Evolutionary conservation across 2,888 invertebrate species (phyloP), one percentile per base, ranked within the genome.

Genomic region (Endomychus coccineus): DNA sequence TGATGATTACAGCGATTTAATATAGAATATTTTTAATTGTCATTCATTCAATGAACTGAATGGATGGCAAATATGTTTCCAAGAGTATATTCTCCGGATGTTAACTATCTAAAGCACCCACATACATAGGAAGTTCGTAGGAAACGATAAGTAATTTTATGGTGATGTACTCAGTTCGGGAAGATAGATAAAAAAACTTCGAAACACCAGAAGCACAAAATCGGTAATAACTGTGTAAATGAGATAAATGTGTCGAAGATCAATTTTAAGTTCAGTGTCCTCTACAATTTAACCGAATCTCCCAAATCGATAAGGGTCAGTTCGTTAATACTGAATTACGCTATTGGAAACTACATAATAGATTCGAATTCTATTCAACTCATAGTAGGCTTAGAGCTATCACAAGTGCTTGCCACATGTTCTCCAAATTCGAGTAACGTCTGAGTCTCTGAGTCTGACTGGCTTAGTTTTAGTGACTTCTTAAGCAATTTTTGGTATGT

Each of bases 161-260:
- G 21, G n/a, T 19, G n/a, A 7, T 7, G 6, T 19, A 7, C 21
- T 7, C 21, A 7, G 6, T 6, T 7, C 6, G n/a, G 21, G n/a
- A n/a, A 19, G 6, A 19, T 7, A 19, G 6, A 19, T 7, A 19
- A 19, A 19, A 19, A 7, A 19, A 19, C 22, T 36, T 10, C 13
- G 32, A 33, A 28, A 25, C 23, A 38, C 28, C 22, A 16, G 33
- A 34, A 38, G 38, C 31, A 14, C 9, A 32, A 17, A 25, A 37
- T 19, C 27, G 33, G 34, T 38, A 28, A 29, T 28, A 27, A 33
- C 21, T 16, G n/a, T 28, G 38, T 34, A 19, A 24, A 17, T 15
- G 21, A 23, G 54, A 54, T 55, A 54, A 52, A 43, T 47, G 51
- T 52, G 54, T 53, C 52, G 50, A 54, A 54, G 53, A 54, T 55